phyloP scores from a whole-genome alignment of 2,797 vertebrate species.

The Rhabdomys pumilio region DNA sequence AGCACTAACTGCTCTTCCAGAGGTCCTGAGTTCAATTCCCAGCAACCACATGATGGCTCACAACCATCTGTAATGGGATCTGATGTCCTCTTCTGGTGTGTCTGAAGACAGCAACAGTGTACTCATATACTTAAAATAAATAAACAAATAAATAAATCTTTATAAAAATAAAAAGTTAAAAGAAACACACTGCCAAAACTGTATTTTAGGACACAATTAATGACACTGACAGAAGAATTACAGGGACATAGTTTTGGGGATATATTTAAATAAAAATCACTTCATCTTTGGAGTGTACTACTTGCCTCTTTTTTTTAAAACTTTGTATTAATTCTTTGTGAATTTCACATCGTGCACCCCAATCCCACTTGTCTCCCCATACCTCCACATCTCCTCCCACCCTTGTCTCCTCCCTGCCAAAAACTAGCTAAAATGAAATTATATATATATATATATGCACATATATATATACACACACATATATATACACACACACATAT shows the following conservation, averaged over 20 bases:
- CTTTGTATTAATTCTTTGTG: not conserved
- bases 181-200: not conserved
- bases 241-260: conserved; percentile 42
- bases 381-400: not conserved
- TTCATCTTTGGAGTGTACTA: conserved; percentile 72
- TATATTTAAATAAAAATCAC: conserved; percentile 78
- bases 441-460: no score
- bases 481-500: no score
- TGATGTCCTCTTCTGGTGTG: no score
- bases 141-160: no score
- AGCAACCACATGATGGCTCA: no score
- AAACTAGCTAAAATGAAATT: not conserved
- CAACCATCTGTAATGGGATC: no score
- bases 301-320: conserved; percentile 24
- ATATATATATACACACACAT: no score
- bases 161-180: not conserved
- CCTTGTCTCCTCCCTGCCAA: not conserved
- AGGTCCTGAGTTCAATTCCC: no score
- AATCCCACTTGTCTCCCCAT: not conserved
- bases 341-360: not conserved
- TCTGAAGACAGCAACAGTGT: no score
- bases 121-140: no score
- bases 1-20: no score
- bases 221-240: conserved; percentile 68
- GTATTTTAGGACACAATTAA: conserved; percentile 60